These are phyloP conservation scores for Peromyscus aztecus DNA, from an alignment of 2,797 vertebrate species.

Conservation along the genomic window DNA sequence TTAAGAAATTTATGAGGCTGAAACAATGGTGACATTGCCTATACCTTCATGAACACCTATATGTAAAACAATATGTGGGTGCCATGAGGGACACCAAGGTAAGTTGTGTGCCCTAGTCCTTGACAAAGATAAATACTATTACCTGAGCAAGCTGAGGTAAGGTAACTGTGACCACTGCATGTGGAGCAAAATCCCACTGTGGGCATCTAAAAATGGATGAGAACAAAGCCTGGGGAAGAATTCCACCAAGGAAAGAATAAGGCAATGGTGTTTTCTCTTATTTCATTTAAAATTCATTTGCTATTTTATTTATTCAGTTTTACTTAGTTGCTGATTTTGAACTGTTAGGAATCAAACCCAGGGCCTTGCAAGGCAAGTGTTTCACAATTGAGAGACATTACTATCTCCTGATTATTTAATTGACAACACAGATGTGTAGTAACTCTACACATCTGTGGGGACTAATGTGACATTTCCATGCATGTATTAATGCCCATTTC, in stretches of 20 bases:
- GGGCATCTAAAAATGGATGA: neutral
- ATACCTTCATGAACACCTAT: neutral
- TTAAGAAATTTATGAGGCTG: too few species aligned
- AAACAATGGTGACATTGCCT: neutral
- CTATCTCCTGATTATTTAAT: neutral
- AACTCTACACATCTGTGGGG: neutral
- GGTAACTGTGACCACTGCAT: too few species aligned
- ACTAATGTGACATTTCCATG: neutral
- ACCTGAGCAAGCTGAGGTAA: neutral
- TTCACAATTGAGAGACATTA: neutral
- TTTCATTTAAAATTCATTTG: neutral
- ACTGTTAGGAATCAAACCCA: neutral
- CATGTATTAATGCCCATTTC: neutral
- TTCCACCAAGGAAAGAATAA: neutral
- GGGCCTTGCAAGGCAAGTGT: neutral
- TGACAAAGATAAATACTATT: neutral
- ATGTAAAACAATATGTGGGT: neutral
- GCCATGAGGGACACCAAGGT: too few species aligned
- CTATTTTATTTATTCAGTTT: neutral
- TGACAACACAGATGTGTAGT: too few species aligned
- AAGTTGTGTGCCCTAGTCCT: rapidly evolving
- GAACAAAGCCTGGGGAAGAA: neutral
- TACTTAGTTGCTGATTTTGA: neutral
- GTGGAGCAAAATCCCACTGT: neutral
- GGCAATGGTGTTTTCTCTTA: neutral